phyloP scores from a whole-genome alignment of 2,888 invertebrate species.

The Meganola albula region DNA sequence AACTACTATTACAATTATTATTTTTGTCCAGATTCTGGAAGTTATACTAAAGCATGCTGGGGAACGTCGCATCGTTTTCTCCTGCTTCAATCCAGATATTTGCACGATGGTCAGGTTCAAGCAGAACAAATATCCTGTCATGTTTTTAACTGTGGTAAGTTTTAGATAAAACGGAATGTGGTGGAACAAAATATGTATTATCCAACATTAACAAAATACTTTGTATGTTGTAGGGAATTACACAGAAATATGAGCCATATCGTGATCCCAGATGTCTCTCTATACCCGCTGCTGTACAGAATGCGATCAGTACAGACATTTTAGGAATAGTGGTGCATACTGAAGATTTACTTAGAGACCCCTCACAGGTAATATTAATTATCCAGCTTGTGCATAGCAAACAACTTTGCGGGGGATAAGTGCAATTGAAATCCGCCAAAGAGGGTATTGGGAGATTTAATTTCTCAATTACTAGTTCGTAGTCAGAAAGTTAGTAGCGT shows the following conservation, averaged over 20 bases:
- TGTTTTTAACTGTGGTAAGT: conserved; percentile 90
- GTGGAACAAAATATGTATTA: too few relatives aligned
- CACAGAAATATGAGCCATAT: conserved; percentile 84
- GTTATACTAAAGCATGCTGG: conserved; percentile 89
- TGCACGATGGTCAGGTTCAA: conserved; percentile 95
- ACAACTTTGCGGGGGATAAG: too few relatives aligned
- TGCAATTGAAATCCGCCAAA: too few relatives aligned
- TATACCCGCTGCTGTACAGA: conserved; percentile 88
- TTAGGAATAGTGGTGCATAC: conserved; percentile 95
- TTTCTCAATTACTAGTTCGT: too few relatives aligned
- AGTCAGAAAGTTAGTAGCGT: too few relatives aligned
- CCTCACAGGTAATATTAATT: conserved; percentile 78
- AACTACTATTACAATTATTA: too few relatives aligned
- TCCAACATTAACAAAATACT: background rate
- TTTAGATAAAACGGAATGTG: conserved; percentile 6
- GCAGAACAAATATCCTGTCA: conserved; percentile 97
- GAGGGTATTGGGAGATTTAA: too few relatives aligned
- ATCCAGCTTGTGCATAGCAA: too few relatives aligned
- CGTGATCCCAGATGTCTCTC: conserved; percentile 89
- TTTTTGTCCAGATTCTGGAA: conserved; percentile 80
- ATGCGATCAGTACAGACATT: conserved; percentile 88
- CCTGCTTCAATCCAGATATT: conserved; percentile 97
- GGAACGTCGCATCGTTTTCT: conserved; percentile 91
- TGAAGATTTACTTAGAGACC: conserved; percentile 92
- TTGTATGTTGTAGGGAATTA: conserved; percentile 42